Base-by-base conservation (phyloP, 2,113 vertebrate genomes). In the Camarhynchus parvulus region DNA sequence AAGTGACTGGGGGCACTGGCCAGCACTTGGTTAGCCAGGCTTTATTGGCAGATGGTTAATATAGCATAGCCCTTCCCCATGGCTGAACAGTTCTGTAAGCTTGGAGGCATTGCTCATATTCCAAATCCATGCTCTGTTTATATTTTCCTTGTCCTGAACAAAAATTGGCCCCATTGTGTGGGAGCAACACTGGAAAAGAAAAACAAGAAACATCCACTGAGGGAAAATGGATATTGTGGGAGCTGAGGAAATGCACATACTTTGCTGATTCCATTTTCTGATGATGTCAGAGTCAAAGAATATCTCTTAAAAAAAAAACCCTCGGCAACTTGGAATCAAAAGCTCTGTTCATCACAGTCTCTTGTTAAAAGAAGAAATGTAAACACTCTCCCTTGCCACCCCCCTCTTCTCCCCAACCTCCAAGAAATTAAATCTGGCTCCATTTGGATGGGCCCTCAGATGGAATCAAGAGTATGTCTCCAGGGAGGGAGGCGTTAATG, bases 121-220 rank as follows among this genome's bases (percentile, higher is more conserved):
- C 96, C 96, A 97, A 83, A 94, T 80, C 85, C 94, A 91, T 94
- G 87, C 77, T 98, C 94, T 98, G 97, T 98, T 98, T 98, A 97
- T 98, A 96, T 97, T 97, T 97, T 95, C 97, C 98, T 98, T 98
- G 97, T 98, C 95, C 98, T 98, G 98, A 97, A 97, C 98, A 98
- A 98, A 97, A 98, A 95, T 98, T 98, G 98, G 98, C 97, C 97
- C 94, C 97, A 97, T 98, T 98, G 98, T 98, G 98, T 99, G 98
- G 99, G 98, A 99, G 97, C 94, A 97, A 97, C 94, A 94, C 91
- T 96, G 94, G 89, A 97, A 97, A 98, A 98, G 98, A 98, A 98
- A 97, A 96, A 97, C 95, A 97, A 96, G 97, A 97, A 96, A 96
- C 97, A 98, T 98, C 97, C 98, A 97, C 95, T 91, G 98, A 97